phyloP scores from a whole-genome alignment of 2,113 vertebrate species.

The Anolis sagrei region DNA sequence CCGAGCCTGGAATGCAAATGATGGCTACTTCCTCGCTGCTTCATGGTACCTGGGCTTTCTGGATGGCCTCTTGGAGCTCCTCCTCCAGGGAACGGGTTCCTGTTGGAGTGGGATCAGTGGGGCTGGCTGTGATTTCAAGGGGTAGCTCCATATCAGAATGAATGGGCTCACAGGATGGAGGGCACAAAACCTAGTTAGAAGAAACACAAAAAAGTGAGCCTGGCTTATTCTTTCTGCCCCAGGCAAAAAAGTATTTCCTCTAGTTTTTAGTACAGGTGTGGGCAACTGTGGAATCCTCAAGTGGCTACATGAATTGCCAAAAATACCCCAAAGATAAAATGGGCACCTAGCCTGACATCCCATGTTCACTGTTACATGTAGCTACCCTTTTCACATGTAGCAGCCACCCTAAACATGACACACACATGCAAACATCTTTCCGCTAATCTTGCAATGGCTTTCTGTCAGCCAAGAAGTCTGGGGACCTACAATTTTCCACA shows the following conservation, averaged over 20 bases:
- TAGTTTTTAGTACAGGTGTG: neutral
- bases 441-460: too few relatives aligned
- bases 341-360: too few relatives aligned
- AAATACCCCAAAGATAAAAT: too few relatives aligned
- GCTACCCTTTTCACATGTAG: too few relatives aligned
- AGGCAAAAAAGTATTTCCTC: neutral
- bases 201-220: neutral
- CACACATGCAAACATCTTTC: too few relatives aligned
- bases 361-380: too few relatives aligned
- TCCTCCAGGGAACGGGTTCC: constrained; percentile 84
- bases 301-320: too few relatives aligned
- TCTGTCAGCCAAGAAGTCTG: too few relatives aligned
- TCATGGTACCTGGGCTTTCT: constrained; percentile 83
- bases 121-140: constrained; percentile 85
- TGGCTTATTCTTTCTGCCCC: neutral
- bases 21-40: neutral
- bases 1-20: too few relatives aligned
- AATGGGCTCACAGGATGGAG: constrained; percentile 79
- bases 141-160: constrained; percentile 84
- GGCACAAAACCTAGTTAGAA: constrained; percentile 72
- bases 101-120: constrained; percentile 69
- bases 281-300: too few relatives aligned
- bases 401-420: too few relatives aligned
- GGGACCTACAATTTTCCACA: too few relatives aligned
- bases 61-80: constrained; percentile 90